These are phyloP conservation scores for Rhagonycha lutea DNA, from an alignment of 2,888 invertebrate genomes.

Conservation along the genomic window DNA sequence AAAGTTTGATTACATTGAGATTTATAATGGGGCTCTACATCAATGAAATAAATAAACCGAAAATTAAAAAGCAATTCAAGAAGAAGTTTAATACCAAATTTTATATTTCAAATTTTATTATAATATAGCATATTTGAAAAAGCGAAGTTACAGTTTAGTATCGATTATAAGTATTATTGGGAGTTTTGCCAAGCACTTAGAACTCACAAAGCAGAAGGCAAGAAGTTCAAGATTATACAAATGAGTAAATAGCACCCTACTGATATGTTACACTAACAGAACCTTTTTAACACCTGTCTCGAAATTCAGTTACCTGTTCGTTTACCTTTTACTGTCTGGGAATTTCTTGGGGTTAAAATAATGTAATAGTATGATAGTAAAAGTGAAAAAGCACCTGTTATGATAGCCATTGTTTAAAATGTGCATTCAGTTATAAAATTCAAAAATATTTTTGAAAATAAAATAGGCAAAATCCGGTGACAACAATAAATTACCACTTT, in stretches of 20 bases:
- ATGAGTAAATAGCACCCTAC: constrained; percentile 25
- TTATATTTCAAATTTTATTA: no score
- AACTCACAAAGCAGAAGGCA: not conserved
- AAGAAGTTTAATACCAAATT: no score
- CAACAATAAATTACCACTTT: not conserved
- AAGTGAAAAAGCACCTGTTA: not conserved
- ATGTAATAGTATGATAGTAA: not conserved
- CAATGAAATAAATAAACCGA: no score
- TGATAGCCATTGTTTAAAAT: no score
- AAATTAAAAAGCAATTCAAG: no score
- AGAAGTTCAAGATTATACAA: constrained; percentile 17
- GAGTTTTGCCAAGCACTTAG: not conserved
- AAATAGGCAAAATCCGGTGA: not conserved
- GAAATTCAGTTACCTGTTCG: constrained; percentile 17
- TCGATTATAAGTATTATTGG: not conserved
- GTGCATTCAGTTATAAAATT: not conserved
- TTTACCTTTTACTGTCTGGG: constrained; percentile 8
- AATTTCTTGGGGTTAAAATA: not conserved
- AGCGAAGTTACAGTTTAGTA: not conserved
- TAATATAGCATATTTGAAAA: no score
- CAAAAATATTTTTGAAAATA: not conserved
- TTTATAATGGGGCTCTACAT: no score
- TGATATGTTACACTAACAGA: constrained; percentile 23
- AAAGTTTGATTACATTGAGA: no score
- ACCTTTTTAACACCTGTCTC: constrained; percentile 27